These are phyloP conservation scores for Cheilosia soror DNA, from an alignment of 2,888 invertebrate genomes.

Conservation along the genomic window DNA sequence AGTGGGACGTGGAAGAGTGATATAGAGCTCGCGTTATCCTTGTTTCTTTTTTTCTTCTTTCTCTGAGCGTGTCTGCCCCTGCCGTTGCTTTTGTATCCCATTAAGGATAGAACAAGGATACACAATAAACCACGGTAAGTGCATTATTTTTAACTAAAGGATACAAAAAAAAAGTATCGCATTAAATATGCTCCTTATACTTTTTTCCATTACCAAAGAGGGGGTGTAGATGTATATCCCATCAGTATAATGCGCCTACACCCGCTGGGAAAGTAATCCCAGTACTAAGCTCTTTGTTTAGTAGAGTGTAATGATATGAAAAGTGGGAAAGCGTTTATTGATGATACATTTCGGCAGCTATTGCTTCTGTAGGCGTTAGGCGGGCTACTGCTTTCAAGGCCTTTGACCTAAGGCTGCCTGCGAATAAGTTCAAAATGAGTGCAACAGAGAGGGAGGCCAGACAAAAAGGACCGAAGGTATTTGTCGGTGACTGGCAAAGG, in stretches of 20 bases:
- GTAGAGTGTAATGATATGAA: conserved; percentile 22
- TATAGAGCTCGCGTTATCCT: neutral
- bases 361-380: conserved; percentile 6
- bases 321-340: conserved; percentile 56
- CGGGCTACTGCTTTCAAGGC: conserved; percentile 44
- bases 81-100: conserved; percentile 58
- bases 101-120: conserved; percentile 71
- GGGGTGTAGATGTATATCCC: neutral
- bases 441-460: conserved; percentile 34
- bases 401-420: conserved; percentile 62
- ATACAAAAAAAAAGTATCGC: conserved; percentile 40
- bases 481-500: conserved; percentile 67
- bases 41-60: neutral
- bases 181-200: conserved; percentile 60
- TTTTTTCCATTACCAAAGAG: conserved; percentile 38
- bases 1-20: conserved; percentile 35
- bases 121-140: conserved; percentile 73
- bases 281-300: neutral
- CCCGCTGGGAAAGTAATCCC: too few species aligned
- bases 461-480: conserved; percentile 39
- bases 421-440: neutral
- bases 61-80: neutral
- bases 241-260: conserved; percentile 1
- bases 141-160: conserved; percentile 66
- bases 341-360: conserved; percentile 46